Base-by-base conservation (phyloP, 2,113 vertebrate species). In the human region DNA sequence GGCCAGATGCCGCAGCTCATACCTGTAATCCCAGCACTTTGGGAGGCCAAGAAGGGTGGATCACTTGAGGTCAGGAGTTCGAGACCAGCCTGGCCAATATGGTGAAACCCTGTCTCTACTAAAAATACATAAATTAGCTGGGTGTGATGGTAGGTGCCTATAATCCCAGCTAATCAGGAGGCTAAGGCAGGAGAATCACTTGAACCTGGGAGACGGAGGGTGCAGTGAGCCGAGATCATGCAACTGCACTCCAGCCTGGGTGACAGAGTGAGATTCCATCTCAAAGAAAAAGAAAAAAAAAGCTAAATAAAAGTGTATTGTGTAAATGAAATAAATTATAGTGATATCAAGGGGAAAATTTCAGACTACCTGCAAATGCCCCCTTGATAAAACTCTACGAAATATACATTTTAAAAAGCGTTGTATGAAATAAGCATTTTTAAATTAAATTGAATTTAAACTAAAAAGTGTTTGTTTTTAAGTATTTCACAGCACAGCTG, bases 361-460 rank as follows among this genome's bases (percentile, higher is more conserved):
- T 94, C 81, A 89, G 64, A 76, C 52, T 59, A 72, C 30, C 55
- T 83, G 27, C 8, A 95, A 91, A 96, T 90, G 76, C 45, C 45
- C 8, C 45, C 45, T 97, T 89, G 64, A 89, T 82, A 94, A 95
- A 92, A 89, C 8, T 96, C 0, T 22, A 73, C 61, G 22, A 50
- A 90, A 88, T 70, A 93, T n/a, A 90, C 45, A 81, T 66, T 86
- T 92, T 92, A 27, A 57, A 91, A 97, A 55, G 10, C 82, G 25
- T 43, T 93, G 0, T 48, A 76, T 7, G 52, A 68, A 82, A 91
- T 88, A 87, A 87, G 57, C 20, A 94, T 85, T 80, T 96, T 86
- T 3, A 57, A 97, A 94, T 92, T 78, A 86, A 91, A 93, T 6
- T 93, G 45, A 89, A 40, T 85, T 94, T 87, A 84, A 87, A 87